A percentile compares a stretch with the other conserved stretches of the same genome.
Evolutionary conservation across 2,888 invertebrate species (phyloP).

Genomic region (Drosophila austrosaltans): DNA sequence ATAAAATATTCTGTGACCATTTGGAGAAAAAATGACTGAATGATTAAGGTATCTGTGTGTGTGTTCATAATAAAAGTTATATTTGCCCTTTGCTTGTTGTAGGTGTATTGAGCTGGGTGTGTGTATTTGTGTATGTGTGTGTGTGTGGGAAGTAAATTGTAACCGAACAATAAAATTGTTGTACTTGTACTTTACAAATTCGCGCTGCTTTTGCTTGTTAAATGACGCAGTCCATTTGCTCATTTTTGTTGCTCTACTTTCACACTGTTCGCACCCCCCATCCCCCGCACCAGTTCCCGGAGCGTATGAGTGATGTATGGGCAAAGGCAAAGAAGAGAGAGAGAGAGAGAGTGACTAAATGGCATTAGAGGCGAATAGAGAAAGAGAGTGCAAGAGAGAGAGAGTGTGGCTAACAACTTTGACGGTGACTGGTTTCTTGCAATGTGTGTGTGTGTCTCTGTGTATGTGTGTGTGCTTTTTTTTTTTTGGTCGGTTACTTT

Average conservation of each 20-base stretch:
- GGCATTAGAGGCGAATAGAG: slow-evolving; percentile 23
- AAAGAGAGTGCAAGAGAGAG: slow-evolving; percentile 19
- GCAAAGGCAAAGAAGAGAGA: background rate
- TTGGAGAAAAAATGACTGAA: background rate
- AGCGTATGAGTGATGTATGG: background rate
- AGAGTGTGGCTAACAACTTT: background rate
- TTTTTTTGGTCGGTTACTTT: slow-evolving; percentile 26
- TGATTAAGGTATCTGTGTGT: background rate
- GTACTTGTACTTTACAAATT: slow-evolving; percentile 41
- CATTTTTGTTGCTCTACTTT: slow-evolving; percentile 65
- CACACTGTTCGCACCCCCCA: slow-evolving; percentile 26
- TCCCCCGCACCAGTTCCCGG: background rate
- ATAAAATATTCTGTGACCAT: background rate
- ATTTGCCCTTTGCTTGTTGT: background rate
- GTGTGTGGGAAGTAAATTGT: slow-evolving; percentile 23
- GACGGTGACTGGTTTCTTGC: slow-evolving; percentile 21
- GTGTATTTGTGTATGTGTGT: background rate
- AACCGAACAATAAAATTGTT: slow-evolving; percentile 34
- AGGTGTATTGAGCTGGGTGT: background rate
- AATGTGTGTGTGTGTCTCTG: slow-evolving; percentile 10
- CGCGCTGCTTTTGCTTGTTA: background rate
- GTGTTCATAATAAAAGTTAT: background rate
- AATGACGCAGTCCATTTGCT: slow-evolving; percentile 39
- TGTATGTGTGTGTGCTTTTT: slow-evolving; percentile 24
- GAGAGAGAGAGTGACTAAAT: slow-evolving; percentile 6